Conservation (phyloP, 2,888 invertebrate genomes). For the Drosophila mercatorum region DNA sequence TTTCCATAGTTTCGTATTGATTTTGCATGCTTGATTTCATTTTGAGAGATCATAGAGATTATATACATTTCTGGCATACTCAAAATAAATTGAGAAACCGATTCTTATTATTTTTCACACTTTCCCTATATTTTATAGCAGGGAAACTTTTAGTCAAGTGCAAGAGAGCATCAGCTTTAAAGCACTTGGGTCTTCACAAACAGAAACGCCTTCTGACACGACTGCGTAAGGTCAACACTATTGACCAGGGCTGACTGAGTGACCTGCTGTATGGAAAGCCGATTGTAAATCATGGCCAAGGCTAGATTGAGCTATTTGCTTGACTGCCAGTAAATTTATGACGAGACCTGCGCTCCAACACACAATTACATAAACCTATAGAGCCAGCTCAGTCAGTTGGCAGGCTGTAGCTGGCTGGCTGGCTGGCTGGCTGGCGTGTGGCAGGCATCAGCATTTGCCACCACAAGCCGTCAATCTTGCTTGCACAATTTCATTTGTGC, state of each 20-base stretch:
- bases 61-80: no score
- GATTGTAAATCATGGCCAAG: constrained; percentile 14
- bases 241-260: background rate
- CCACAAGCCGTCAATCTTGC: constrained; percentile 44
- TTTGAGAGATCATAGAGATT: no score
- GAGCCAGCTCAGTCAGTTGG: constrained; percentile 10
- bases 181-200: background rate
- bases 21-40: no score
- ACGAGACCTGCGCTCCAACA: constrained; percentile 4
- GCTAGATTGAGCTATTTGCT: constrained; percentile 26
- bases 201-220: background rate
- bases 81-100: no score
- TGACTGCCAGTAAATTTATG: constrained; percentile 4
- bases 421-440: constrained; percentile 27
- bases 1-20: no score
- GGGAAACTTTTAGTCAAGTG: no score
- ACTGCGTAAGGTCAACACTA: background rate
- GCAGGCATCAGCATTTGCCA: constrained; percentile 37
- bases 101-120: no score
- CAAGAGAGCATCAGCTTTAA: background rate
- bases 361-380: background rate
- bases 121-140: no score
- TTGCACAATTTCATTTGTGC: constrained; percentile 64
- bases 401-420: background rate
- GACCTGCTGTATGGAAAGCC: background rate